Evolutionary conservation across 2,888 invertebrate species (phyloP), one percentile per base, ranked within the genome.

Genomic region (Epicampocera succincta): DNA sequence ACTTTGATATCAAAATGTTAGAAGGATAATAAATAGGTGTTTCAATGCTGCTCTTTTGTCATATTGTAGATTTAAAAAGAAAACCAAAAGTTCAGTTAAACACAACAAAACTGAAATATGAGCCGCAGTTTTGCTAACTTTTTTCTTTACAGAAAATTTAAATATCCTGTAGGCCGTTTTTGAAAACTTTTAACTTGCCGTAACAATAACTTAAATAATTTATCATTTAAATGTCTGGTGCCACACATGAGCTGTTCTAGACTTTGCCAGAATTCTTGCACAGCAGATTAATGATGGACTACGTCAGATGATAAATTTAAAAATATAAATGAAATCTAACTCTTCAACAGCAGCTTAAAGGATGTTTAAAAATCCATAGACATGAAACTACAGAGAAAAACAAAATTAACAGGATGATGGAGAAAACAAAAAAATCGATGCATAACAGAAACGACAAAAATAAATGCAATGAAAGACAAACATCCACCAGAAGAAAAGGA

Each of bases 261-360:
- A 46, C 48, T 54, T 8, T 0, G 42, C 25, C 33, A 42, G 12
- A 42, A 8, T 75, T 19, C 40, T 29, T n/a, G 54, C 21, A 17
- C 42, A 25, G 58, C 29, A 75, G 61, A 69, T 69, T 74, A 74
- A 74, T 80, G 75, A 78, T 78, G 46, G 52, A 78, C 66, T 54
- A 52, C 40, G 25, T 3, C n/a, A 5, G 40, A 66, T 66, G 66
- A 79, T 66, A 52, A 66, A 60, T 66, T 79, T 60, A 19, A 58
- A 60, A 76, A 76, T 76, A 60, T 72, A 68, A 81, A 76, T 77
- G 13, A 73, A 77, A 63, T 77, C 56, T 50, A 15, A 15, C 76
- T 73, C 72, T 77, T 68, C 68, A 77, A 68, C 81, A 77, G 54
- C 29, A 44, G 68, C 68, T 77, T 76, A 71, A 76, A 76, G 76